Percentiles rank a stretch among this genome's conserved stretches.
Evolutionary conservation across 2,797 vertebrate species (phyloP).

Genomic region (Fistularia commersonii): DNA sequence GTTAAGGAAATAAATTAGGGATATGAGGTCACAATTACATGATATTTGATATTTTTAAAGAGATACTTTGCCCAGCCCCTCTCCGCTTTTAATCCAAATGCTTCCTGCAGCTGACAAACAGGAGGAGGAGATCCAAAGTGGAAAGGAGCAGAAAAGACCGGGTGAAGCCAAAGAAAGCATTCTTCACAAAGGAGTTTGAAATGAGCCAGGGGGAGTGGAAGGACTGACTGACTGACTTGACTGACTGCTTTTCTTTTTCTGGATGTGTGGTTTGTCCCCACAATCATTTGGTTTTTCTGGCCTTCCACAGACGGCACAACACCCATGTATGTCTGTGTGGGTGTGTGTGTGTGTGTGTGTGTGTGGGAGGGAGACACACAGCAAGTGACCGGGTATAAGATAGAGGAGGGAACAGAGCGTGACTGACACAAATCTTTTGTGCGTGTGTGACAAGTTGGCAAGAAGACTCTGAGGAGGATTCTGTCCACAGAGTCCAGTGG

Average conservation of each 20-base stretch:
- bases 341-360: constrained; percentile 5
- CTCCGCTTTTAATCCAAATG: too few relatives aligned
- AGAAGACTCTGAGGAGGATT: constrained; percentile 8
- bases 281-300: constrained; percentile 38
- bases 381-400: neutral
- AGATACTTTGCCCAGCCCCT: too few relatives aligned
- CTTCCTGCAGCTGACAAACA: too few relatives aligned
- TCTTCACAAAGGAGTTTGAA: constrained; percentile 21
- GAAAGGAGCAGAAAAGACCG: too few relatives aligned
- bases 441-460: constrained; percentile 4
- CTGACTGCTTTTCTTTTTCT: constrained; percentile 33
- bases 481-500: constrained; percentile 12
- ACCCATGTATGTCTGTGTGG: constrained; percentile 15
- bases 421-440: constrained; percentile 21
- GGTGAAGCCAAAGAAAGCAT: too few relatives aligned
- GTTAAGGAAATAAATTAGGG: too few relatives aligned
- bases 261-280: constrained; percentile 47
- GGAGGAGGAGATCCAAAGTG: too few relatives aligned
- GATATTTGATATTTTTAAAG: too few relatives aligned
- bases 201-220: constrained; percentile 31
- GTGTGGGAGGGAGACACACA: neutral
- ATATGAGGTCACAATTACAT: too few relatives aligned
- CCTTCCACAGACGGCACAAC: constrained; percentile 17
- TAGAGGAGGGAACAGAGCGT: constrained; percentile 7
- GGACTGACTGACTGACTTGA: constrained; percentile 19